phyloP scores from a whole-genome alignment of 2,888 invertebrate species.

The Nomada lathburiana region DNA sequence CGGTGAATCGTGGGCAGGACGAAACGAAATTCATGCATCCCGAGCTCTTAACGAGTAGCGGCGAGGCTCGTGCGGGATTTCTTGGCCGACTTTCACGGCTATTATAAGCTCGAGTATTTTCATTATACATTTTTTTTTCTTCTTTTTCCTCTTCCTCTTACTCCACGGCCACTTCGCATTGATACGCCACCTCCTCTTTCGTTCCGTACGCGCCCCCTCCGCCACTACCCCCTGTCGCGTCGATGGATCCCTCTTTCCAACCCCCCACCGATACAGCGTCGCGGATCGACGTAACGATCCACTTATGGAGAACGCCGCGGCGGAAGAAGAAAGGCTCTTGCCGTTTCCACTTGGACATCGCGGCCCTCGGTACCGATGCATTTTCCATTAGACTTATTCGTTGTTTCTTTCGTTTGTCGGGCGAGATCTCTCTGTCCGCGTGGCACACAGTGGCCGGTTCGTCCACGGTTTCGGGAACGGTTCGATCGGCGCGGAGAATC shows the following conservation, averaged over 20 bases:
- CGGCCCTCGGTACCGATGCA: not conserved
- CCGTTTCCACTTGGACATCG: constrained; percentile 70
- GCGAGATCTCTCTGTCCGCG: constrained; percentile 30
- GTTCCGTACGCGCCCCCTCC: not conserved
- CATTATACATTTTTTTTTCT: constrained; percentile 61
- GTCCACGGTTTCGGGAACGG: no score
- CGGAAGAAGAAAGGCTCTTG: constrained; percentile 73
- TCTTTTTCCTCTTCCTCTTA: constrained; percentile 33
- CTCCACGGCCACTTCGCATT: constrained; percentile 63
- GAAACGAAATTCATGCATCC: constrained; percentile 52
- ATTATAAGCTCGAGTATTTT: constrained; percentile 64
- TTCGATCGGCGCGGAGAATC: no score
- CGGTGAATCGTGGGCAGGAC: not conserved
- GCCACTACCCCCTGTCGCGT: not conserved
- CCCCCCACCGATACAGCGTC: constrained; percentile 55
- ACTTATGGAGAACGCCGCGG: constrained; percentile 73
- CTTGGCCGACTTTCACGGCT: constrained; percentile 65
- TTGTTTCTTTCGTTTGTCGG: constrained; percentile 44
- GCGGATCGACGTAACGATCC: constrained; percentile 74
- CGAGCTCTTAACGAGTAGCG: constrained; percentile 44
- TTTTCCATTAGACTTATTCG: constrained; percentile 33
- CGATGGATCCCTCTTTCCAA: constrained; percentile 32
- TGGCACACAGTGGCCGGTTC: no score
- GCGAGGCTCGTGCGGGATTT: constrained; percentile 33
- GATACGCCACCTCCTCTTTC: constrained; percentile 46